phyloP scores from a whole-genome alignment of 2,888 invertebrate genomes.

The Lepidocyrtinus sp. region DNA sequence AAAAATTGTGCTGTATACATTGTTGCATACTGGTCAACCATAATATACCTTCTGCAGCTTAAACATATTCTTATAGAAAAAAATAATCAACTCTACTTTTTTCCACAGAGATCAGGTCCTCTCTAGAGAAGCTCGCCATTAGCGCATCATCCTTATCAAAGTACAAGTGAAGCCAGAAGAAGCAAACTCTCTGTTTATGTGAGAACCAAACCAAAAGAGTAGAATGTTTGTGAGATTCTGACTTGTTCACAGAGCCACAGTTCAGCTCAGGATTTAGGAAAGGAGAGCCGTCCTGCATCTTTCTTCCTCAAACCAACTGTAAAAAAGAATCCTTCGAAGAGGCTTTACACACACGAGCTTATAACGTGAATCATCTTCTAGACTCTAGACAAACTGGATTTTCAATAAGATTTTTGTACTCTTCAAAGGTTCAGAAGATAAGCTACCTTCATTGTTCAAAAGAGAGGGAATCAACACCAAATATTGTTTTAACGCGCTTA shows the following conservation, averaged over 20 bases:
- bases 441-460: neutral
- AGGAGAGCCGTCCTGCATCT: conserved; percentile 1
- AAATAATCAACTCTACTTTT: neutral
- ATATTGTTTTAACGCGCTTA: neutral
- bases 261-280: conserved; percentile 27
- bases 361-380: conserved; percentile 11
- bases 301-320: neutral
- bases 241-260: conserved; percentile 9
- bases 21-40: neutral
- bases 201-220: no score
- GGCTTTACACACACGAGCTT: neutral
- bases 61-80: neutral
- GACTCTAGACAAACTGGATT: conserved; percentile 43
- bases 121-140: neutral
- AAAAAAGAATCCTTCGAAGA: neutral
- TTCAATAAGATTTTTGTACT: conserved; percentile 1
- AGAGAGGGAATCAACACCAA: neutral
- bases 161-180: no score
- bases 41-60: neutral
- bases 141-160: neutral
- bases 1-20: conserved; percentile 2
- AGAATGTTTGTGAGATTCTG: no score
- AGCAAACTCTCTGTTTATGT: neutral
- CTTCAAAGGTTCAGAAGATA: neutral
- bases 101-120: conserved; percentile 6